Base-by-base conservation (phyloP, 2,888 invertebrate species). In the Monoplex corrugatus region DNA sequence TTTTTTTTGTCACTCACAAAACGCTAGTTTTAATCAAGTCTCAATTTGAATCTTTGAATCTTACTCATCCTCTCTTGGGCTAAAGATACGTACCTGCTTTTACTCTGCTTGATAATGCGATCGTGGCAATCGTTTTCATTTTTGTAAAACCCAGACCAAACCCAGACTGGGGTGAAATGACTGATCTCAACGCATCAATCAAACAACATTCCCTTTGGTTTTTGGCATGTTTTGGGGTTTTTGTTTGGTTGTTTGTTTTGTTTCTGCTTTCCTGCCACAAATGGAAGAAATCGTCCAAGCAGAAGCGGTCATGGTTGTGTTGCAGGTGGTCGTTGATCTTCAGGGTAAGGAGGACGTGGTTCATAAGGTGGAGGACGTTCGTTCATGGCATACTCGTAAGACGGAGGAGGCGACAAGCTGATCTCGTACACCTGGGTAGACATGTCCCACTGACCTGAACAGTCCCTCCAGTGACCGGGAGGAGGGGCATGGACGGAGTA, bases 351-450 rank as follows among this genome's bases (percentile, higher is more conserved):
- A 13, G 85, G 85, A 3, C 38, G 28, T 23, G 85, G 78, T 28
- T 80, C 78, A 28, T 80, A 80, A 23, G 84, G 87, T 28, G 82
- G 45, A 1, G 87, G 75, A 1, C 2, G 87, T 13, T 75, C 75
- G 35, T 35, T 72, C 43, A 87, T 40, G 32, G 43, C 72, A 1
- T 28, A 23, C n/a, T 87, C 87, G 75, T 87, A 87, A 0, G 87
- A 38, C 8, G 87, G 87, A 23, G 87, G 87, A 44, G 87, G 87
- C 35, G 87, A 75, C 16, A 72, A 3, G 35, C 50, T 50, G 84
- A 84, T 19, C 23, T 84, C 84, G 16, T 50, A 23, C 38, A 50
- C 43, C 35, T 50, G 84, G 23, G 84, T 35, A 38, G 82, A 45
- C 13, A 45, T 6, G n/a, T 57, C 78, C 2, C 38, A 13, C 2